Evolutionary conservation across 2,797 vertebrate genomes (phyloP), one percentile per base, ranked within the genome.

Genomic region (Peromyscus attwateri): DNA sequence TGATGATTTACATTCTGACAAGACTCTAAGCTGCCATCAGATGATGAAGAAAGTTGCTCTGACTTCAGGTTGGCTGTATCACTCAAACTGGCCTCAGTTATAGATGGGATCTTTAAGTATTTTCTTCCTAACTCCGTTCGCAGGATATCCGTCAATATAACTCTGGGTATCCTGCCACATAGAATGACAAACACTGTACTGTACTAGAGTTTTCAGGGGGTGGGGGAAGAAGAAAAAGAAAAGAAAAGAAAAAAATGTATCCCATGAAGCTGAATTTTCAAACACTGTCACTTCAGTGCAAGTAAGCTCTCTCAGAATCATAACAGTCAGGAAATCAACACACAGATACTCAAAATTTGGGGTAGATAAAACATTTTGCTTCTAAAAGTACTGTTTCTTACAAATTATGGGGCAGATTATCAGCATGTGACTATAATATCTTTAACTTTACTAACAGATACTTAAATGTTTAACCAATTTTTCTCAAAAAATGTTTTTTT

Each of bases 121-220:
- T 98, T 98, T 98, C 98, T 98, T 99, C 98, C 98, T 98, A 98
- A 97, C 97, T 98, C 98, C 97, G 95, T 99, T 98, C 97, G 97
- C 98, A 99, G 98, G 96, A 99, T 95, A 98, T 99, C 99, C 98
- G 94, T 99, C 99, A 99, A 98, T 97, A 98, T 98, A 98, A 99
- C 97, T 99, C 98, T 99, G 98, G 99, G 98, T 98, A 98, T 98
- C 98, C 99, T 99, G 98, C 98, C 98, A 98, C 94, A 98, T 96
- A 98, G 81, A 99, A 98, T 97, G 98, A 98, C 95, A 98, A 96
- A 98, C 97, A 97, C 92, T 90, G 97, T 97, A 98, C 89, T 87
- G 92, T 97, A 97, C 94, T 93, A 88, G 98, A 95, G 97, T 96
- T 96, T 96, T 79, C 25, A 82, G 19, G 43, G 31, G 82, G 14